Base-by-base conservation (phyloP, 2,113 vertebrate species). In the Dasypus novemcinctus region DNA sequence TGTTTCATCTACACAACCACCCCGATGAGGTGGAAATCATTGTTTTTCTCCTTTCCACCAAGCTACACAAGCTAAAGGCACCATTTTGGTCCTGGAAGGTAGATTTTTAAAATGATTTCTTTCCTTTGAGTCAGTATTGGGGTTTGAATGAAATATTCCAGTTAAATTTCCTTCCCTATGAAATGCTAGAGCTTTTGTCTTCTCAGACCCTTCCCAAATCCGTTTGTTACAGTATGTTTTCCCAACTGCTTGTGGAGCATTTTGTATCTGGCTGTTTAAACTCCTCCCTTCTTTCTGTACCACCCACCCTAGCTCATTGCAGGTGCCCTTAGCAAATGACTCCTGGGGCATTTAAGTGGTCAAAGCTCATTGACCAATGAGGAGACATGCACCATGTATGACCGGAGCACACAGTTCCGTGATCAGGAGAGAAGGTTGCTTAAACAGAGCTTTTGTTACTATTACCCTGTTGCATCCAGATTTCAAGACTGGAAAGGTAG, bases 261-360 rank as follows among this genome's bases (percentile, higher is more conserved):
- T 97, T 93, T 43, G 90, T 21, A 0, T 93, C 93, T 97, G 97
- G 95, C 95, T 96, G 93, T 78, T 41, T 87, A 92, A 96, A 96
- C 97, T 94, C 96, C 97, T 94, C 97, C 93, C 97, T 97, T 88
- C 59, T 93, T 96, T 94, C 87, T 21, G 97, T 97, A 94, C 97
- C 98, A 98, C 98, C 98, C 98, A 98, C 97, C 97, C 95, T 93
- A 95, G 90, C 96, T 97, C 95, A 97, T 95, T 98, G 96, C 97
- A 96, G 98, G 97, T 98, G 97, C 97, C 97, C 98, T 98, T 97
- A 98, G 98, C 98, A 98, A 99, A 98, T 98, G 98, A 98, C 97
- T 98, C 97, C 97, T 97, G 96, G 98, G 98, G 98, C 98, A 98
- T 98, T 98, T 98, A 98, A 98, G 98, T 98, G 98, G 97, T 97